Conservation (phyloP, 1,140 invertebrate genomes). For the Globodera ellingtonae region DNA sequence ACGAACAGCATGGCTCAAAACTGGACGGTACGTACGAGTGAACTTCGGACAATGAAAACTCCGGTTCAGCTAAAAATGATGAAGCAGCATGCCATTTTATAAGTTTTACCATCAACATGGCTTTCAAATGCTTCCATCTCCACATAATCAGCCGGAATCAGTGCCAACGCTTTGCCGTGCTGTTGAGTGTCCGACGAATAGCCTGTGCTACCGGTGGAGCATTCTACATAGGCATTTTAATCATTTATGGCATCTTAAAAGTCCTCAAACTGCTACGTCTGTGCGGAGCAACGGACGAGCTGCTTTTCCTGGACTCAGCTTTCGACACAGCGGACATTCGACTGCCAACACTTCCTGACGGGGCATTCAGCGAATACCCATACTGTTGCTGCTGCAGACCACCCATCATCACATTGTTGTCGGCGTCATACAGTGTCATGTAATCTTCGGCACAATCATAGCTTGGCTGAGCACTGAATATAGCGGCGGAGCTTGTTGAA, state of each 20-base stretch:
- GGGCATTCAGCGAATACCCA: neutral
- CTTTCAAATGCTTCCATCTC: conserved; percentile 33
- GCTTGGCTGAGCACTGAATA: conserved; percentile 26
- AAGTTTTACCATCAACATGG: conserved; percentile 10
- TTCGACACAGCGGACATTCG: conserved; percentile 20
- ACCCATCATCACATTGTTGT: neutral
- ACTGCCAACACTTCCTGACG: conserved; percentile 31
- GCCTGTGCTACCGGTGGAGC: conserved; percentile 14
- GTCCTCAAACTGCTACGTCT: conserved; percentile 8
- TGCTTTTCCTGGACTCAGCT: conserved; percentile 33
- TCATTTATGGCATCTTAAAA: neutral
- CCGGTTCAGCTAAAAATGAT: conserved; percentile 27
- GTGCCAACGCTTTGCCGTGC: neutral
- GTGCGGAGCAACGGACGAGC: conserved; percentile 18
- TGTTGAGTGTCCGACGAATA: conserved; percentile 7
- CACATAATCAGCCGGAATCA: conserved; percentile 31
- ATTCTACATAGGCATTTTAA: neutral
- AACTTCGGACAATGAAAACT: conserved; percentile 34
- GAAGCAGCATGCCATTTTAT: neutral
- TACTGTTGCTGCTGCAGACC: neutral
- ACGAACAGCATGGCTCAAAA: conserved; percentile 25
- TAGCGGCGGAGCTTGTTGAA: neutral
- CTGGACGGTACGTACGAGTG: conserved; percentile 32
- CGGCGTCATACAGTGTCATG: conserved; percentile 30
- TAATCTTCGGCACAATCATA: conserved; percentile 40